Conservation (phyloP, 2,888 invertebrate species). For the Strigamia maritima region DNA sequence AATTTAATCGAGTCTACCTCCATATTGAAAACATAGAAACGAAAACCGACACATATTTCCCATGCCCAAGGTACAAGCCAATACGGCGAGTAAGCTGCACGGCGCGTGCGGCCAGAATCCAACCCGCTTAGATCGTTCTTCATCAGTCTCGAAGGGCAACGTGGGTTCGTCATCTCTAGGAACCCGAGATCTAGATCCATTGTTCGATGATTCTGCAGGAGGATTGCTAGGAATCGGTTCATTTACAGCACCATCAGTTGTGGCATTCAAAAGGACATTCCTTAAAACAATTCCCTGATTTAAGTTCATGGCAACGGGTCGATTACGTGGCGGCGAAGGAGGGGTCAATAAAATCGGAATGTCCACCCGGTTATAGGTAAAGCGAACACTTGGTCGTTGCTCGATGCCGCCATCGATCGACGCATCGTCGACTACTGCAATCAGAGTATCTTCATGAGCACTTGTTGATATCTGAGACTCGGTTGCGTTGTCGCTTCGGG, state of each 20-base stretch:
- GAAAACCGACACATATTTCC: conserved; percentile 86
- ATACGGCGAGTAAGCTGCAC: conserved; percentile 75
- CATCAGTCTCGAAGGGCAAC: conserved; percentile 36
- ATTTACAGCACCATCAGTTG: neutral
- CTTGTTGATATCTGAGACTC: neutral
- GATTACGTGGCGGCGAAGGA: neutral
- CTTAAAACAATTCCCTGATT: neutral
- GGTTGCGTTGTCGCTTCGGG: neutral
- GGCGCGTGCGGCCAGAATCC: conserved; percentile 54
- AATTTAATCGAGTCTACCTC: conserved; percentile 58
- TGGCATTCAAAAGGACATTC: neutral
- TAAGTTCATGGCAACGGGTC: neutral
- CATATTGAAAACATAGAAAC: conserved; percentile 79
- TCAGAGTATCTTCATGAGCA: neutral
- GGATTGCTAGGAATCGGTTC: neutral
- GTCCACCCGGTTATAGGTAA: conserved; percentile 19
- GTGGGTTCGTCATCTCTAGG: neutral
- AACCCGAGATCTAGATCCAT: neutral
- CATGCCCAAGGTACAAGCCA: conserved; percentile 80
- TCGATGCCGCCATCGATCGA: neutral
- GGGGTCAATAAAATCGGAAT: neutral
- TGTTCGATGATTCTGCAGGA: neutral
- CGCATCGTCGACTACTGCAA: neutral
- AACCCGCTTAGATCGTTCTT: conserved; percentile 39
- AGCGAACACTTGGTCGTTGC: conserved; percentile 21